These are phyloP conservation scores for Argopecten irradians DNA, from an alignment of 1,140 invertebrate genomes.

Conservation along the genomic window DNA sequence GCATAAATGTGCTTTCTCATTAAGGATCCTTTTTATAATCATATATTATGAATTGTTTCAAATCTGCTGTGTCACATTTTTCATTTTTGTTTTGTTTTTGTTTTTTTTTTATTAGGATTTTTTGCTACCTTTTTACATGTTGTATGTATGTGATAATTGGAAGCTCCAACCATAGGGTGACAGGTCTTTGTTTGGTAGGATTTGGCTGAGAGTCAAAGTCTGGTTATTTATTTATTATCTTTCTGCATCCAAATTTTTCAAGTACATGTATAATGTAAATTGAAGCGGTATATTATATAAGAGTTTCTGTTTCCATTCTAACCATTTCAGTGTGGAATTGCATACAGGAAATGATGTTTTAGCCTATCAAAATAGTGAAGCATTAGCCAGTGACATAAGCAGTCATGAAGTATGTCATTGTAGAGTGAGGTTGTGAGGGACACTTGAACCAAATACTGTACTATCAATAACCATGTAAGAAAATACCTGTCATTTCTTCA, in stretches of 20 bases:
- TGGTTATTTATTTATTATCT: not conserved
- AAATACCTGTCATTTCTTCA: too few species aligned
- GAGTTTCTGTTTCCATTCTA: too few species aligned
- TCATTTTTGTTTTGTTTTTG: not conserved
- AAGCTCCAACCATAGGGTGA: not conserved
- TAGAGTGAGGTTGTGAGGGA: too few species aligned
- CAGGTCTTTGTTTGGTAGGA: not conserved
- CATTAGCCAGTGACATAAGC: too few species aligned
- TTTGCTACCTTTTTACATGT: conserved; percentile 22
- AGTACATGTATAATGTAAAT: not conserved
- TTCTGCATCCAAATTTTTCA: not conserved
- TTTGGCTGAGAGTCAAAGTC: not conserved
- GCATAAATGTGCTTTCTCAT: not conserved
- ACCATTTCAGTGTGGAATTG: too few species aligned
- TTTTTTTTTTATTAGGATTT: not conserved
- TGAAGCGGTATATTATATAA: not conserved
- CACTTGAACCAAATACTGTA: too few species aligned
- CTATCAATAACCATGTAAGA: too few species aligned
- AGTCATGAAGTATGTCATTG: too few species aligned
- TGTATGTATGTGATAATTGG: conserved; percentile 7
- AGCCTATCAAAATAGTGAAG: too few species aligned
- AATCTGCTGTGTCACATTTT: not conserved
- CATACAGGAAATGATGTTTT: too few species aligned
- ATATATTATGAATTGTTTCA: conserved; percentile 5
- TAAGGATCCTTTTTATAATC: conserved; percentile 2